Percentiles rank a stretch among this genome's conserved stretches.
These are phyloP conservation scores for Pseudopodoces humilis DNA, from an alignment of 2,113 vertebrate genomes.

Conservation along the genomic window DNA sequence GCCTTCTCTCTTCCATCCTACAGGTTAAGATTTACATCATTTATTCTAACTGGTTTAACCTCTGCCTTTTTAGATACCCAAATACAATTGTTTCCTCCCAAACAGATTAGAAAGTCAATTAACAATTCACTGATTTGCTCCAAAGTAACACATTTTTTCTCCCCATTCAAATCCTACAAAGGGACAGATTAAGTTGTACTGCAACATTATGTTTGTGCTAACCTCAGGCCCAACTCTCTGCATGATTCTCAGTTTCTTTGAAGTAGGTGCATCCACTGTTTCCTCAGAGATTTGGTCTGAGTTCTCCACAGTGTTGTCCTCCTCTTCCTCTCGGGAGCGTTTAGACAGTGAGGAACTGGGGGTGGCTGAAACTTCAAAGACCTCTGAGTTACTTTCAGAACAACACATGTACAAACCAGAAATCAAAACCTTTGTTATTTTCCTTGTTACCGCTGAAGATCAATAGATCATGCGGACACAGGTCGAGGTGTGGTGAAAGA, in stretches of 20 bases:
- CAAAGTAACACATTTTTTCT: not conserved
- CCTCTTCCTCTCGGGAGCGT: constrained; percentile 91
- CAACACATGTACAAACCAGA: not conserved
- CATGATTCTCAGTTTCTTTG: constrained; percentile 90
- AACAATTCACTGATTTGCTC: not conserved
- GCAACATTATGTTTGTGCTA: not conserved
- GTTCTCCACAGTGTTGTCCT: constrained; percentile 83
- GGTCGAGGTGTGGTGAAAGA: no score
- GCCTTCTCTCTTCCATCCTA: not conserved
- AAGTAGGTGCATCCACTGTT: constrained; percentile 81
- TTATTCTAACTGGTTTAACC: not conserved
- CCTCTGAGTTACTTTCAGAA: not conserved
- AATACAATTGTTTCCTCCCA: not conserved
- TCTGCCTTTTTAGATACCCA: not conserved
- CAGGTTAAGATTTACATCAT: not conserved
- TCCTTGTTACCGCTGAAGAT: no score
- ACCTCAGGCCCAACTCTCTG: constrained; percentile 92
- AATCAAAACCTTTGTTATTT: not conserved
- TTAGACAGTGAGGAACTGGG: constrained; percentile 88
- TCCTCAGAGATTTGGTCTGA: constrained; percentile 85
- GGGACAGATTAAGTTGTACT: not conserved
- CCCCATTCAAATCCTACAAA: not conserved
- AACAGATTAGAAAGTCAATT: not conserved
- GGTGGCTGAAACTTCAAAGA: constrained; percentile 86
- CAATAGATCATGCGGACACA: no score